Evolutionary conservation across 2,797 vertebrate species (phyloP), one percentile per base, ranked within the genome.

Genomic region (Artibeus jamaicensis): DNA sequence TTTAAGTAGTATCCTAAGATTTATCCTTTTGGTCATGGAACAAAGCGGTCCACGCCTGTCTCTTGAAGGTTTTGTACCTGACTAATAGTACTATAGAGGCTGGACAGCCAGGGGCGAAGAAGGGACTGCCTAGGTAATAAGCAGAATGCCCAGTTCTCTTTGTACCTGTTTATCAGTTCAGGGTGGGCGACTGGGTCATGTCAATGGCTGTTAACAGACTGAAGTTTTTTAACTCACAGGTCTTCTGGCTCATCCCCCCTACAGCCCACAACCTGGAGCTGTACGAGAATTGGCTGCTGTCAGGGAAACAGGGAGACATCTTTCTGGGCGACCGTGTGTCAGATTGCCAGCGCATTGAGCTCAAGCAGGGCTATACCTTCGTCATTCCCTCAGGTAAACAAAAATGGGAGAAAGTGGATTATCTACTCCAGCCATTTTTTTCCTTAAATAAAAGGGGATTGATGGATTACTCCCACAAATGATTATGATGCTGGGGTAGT

Each of bases 211-310:
- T 94, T 98, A 93, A 93, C 95, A 95, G 73, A 91, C n/a, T 53
- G 71, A 81, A 94, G 96, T 96, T 95, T 94, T 97, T 98, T 95
- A 90, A 91, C 89, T 97, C 98, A 96, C 98, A 99, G 99, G 99
- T 99, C 89, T 99, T 99, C 98, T 99, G 99, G 99, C 98, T 99
- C 96, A 99, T 99, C 98, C 99, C 99, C 93, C 99, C 99, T 96
- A 99, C 99, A 32, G 99, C 99, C 81, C 99, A 99, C 97, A 99
- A 99, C 98, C 98, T 99, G 98, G 99, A 99, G 98, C 99, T 99
- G 98, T 99, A 99, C 96, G 99, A 99, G 98, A 99, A 99, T 98
- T 99, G 99, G 99, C 99, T 99, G 97, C 99, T 99, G 97, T 99
- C 99, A 86, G 99, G 99, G 96, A 99, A 99, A 98, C 99, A 99